Evolutionary conservation across 2,888 invertebrate genomes (phyloP).

Genomic region (Cheilosia urbana): DNA sequence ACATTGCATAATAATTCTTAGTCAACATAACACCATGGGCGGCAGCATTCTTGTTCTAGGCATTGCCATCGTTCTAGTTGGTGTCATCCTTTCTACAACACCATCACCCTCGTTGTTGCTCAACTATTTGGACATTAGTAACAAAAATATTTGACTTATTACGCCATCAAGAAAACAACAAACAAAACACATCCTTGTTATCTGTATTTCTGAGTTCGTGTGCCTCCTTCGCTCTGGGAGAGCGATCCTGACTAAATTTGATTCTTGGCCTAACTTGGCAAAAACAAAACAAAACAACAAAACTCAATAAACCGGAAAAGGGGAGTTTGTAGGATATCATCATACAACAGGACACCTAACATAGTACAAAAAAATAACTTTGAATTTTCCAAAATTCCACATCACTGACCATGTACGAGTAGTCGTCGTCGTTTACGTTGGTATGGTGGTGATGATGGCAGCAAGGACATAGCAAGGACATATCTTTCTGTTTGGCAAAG

Average conservation of each 20-base stretch:
- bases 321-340: constrained; percentile 63
- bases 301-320: constrained; percentile 68
- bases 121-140: constrained; percentile 58
- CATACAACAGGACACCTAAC: constrained; percentile 15
- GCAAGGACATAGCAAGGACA: constrained; percentile 33
- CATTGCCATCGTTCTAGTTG: constrained; percentile 25
- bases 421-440: not conserved
- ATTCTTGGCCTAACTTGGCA: constrained; percentile 40
- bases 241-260: constrained; percentile 16
- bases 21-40: constrained; percentile 55
- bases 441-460: not conserved
- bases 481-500: constrained; percentile 5
- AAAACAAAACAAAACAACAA: constrained; percentile 59
- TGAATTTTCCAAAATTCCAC: constrained; percentile 62
- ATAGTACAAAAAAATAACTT: constrained; percentile 16
- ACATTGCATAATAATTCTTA: constrained; percentile 65
- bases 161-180: constrained; percentile 23
- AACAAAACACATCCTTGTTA: constrained; percentile 33
- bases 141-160: constrained; percentile 67
- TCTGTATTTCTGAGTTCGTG: not conserved
- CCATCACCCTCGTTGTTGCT: constrained; percentile 1
- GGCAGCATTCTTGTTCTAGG: constrained; percentile 45
- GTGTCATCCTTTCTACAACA: constrained; percentile 5
- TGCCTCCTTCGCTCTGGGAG: constrained; percentile 2
- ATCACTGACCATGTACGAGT: constrained; percentile 31